Evolutionary conservation across 1,140 invertebrate species (phyloP).

Genomic region (Chelonus insularis): DNA sequence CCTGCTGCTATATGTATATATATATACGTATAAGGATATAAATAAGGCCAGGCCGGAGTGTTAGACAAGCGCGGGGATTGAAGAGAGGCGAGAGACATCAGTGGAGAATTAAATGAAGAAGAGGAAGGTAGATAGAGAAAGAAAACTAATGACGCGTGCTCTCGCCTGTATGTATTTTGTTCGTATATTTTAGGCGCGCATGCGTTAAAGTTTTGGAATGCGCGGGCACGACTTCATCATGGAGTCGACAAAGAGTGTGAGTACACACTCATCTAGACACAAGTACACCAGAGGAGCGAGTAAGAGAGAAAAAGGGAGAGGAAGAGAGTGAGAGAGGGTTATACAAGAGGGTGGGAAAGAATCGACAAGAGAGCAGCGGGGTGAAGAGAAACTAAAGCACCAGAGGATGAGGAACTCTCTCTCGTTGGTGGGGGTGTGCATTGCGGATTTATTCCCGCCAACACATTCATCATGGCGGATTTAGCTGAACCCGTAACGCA

Average conservation of each 20-base stretch:
- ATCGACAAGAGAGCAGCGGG: background rate
- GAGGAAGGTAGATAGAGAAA: constrained; percentile 29
- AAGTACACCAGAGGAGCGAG: background rate
- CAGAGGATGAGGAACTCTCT: constrained; percentile 4
- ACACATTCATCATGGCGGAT: constrained; percentile 63
- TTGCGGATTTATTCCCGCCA: constrained; percentile 63
- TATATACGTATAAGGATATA: constrained; percentile 42
- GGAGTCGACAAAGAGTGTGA: constrained; percentile 17
- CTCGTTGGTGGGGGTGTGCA: constrained; percentile 59
- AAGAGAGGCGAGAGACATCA: constrained; percentile 26
- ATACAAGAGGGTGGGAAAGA: background rate
- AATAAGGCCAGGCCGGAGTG: constrained; percentile 38
- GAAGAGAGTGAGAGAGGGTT: constrained; percentile 18
- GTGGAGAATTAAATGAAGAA: constrained; percentile 27
- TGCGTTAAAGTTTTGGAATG: constrained; percentile 30
- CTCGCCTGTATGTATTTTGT: background rate
- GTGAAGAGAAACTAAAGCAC: constrained; percentile 2
- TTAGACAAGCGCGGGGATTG: constrained; percentile 30
- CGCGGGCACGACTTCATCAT: constrained; percentile 48
- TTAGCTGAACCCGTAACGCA: constrained; percentile 63
- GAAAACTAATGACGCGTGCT: constrained; percentile 25
- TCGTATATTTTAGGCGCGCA: background rate
- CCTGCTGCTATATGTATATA: constrained; percentile 38
- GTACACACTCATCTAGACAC: constrained; percentile 18
- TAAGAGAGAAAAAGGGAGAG: constrained; percentile 34